Percentiles rank a stretch among this genome's conserved stretches.
Conservation (phyloP, 2,888 invertebrate species). For the Syrphus vitripennis region DNA sequence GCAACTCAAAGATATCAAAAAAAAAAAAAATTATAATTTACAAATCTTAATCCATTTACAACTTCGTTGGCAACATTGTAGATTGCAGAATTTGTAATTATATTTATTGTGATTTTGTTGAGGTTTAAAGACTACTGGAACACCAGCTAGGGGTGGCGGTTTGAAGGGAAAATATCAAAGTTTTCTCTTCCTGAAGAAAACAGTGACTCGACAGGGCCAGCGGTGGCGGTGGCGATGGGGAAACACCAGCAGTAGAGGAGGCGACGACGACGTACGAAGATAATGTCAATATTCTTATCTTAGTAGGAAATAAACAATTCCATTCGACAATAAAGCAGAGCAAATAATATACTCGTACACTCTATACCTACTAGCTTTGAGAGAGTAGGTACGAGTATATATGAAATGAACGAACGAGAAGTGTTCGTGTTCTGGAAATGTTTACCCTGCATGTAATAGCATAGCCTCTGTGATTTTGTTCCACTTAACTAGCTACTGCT, state of each 20-base stretch:
- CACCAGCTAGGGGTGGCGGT: not conserved
- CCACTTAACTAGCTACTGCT: conserved; percentile 65
- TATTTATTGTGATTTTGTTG: conserved; percentile 5
- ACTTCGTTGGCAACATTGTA: conserved; percentile 7
- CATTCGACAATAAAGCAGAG: conserved; percentile 70
- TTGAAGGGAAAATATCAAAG: conserved; percentile 47
- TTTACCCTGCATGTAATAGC: conserved; percentile 64
- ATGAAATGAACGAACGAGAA: too few species aligned
- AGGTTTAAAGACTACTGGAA: not conserved
- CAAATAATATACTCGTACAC: conserved; percentile 50
- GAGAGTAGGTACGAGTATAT: too few species aligned
- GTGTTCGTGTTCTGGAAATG: conserved; percentile 67
- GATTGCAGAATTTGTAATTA: not conserved
- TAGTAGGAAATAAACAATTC: conserved; percentile 71
- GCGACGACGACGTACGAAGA: conserved; percentile 26
- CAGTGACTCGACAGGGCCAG: conserved; percentile 27
- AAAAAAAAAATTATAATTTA: too few species aligned
- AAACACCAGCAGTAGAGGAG: not conserved
- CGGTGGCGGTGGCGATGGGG: not conserved
- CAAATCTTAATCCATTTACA: not conserved
- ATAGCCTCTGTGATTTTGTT: conserved; percentile 69
- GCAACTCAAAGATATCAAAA: not conserved
- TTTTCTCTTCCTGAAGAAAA: conserved; percentile 70
- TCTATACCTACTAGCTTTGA: not conserved
- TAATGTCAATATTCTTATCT: conserved; percentile 70